These are phyloP conservation scores for Rhagonycha lutea DNA, from an alignment of 2,888 invertebrate species.

Conservation along the genomic window DNA sequence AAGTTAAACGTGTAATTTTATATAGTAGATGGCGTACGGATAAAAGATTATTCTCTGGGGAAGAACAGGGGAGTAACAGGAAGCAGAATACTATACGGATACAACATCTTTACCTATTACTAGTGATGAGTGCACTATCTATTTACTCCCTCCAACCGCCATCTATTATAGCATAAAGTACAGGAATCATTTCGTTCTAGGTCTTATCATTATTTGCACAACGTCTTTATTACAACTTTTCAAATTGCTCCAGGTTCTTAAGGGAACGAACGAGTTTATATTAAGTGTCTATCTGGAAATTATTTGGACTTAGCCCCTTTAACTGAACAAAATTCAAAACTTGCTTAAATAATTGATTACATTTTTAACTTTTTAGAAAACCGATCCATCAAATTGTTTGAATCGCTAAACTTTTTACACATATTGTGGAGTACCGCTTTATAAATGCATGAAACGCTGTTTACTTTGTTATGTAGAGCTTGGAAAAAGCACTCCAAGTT, in stretches of 20 bases:
- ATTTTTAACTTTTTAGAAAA: not conserved
- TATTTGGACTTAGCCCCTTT: not conserved
- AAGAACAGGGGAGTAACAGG: conserved; percentile 14
- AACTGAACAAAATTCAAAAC: not conserved
- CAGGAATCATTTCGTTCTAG: not conserved
- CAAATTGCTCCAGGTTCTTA: not conserved
- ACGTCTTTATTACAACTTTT: not conserved
- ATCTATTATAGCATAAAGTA: not conserved
- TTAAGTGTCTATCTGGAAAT: not conserved
- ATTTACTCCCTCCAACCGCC: not conserved
- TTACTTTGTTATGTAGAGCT: not conserved
- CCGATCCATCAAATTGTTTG: not conserved
- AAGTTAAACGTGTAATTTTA: conserved; percentile 38
- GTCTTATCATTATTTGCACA: not conserved
- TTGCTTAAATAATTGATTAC: not conserved
- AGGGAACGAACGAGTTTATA: not conserved
- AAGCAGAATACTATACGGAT: not conserved
- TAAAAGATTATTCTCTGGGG: conserved; percentile 22
- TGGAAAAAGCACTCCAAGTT: not conserved
- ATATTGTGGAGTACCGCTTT: not conserved
- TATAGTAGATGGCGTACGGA: conserved; percentile 35
- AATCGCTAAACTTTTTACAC: not conserved
- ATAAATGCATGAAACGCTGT: not conserved
- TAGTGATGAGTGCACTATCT: not conserved
- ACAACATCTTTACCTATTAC: not conserved